phyloP scores from a whole-genome alignment of 2,888 invertebrate genomes.

The Mantis religiosa region DNA sequence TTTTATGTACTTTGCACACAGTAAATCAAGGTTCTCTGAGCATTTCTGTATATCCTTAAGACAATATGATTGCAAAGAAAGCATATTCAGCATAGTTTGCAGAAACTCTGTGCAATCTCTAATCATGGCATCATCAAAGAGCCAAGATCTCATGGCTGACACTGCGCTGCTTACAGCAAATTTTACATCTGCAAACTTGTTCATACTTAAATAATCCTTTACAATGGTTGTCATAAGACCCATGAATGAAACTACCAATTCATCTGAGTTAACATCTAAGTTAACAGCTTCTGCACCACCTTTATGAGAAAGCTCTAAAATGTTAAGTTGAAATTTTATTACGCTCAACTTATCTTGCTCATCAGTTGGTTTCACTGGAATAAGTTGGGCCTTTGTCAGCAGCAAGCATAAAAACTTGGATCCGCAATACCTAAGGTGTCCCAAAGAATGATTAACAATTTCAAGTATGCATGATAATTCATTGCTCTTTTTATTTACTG shows the following conservation, averaged over 20 bases:
- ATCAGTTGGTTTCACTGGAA: neutral
- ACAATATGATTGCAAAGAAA: neutral
- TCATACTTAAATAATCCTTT: neutral
- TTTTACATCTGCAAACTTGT: neutral
- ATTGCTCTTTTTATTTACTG: neutral
- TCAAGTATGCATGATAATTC: neutral
- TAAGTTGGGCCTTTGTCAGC: neutral
- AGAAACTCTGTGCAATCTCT: neutral
- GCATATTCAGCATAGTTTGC: neutral
- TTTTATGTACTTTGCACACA: neutral
- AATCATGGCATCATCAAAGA: neutral
- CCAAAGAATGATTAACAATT: neutral
- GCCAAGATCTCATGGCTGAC: neutral
- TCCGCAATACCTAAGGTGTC: neutral
- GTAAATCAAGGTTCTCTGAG: neutral
- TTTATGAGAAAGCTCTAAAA: neutral
- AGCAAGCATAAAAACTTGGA: neutral
- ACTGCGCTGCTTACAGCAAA: neutral
- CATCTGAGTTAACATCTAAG: neutral
- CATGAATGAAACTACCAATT: neutral
- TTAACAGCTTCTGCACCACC: neutral
- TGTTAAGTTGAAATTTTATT: neutral
- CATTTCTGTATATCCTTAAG: neutral
- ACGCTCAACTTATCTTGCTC: neutral
- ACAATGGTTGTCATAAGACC: neutral